These are phyloP conservation scores for Crambe crambe DNA, from an alignment of 37 sponge, comb jelly and placozoan genomes.

Conservation along the genomic window DNA sequence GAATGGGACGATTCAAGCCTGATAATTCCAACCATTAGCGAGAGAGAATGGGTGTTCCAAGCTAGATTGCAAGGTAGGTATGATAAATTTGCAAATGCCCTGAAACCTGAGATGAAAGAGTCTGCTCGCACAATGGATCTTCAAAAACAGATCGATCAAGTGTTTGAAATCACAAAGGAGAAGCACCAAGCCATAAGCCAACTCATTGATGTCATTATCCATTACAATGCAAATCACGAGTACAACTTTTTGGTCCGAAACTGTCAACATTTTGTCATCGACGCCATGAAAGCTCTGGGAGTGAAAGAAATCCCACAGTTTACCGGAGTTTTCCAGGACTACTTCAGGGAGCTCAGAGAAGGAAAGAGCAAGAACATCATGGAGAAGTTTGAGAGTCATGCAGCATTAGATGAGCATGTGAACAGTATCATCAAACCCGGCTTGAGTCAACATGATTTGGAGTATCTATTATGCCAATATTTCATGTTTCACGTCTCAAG, in stretches of 20 bases:
- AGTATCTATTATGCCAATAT: constrained; percentile 16
- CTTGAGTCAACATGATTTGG: constrained; percentile 5
- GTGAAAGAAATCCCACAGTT: not conserved
- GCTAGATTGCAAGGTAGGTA: not conserved
- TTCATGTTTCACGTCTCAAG: constrained; percentile 7
- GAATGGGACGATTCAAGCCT: constrained; percentile 10
- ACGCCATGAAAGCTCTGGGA: constrained; percentile 21
- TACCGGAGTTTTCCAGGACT: constrained; percentile 1
- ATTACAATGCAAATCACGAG: constrained; percentile 6
- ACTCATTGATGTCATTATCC: constrained; percentile 13
- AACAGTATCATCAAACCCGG: not conserved
- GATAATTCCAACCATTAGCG: not conserved
- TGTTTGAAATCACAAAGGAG: constrained; percentile 4
- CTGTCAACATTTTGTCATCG: constrained; percentile 30
- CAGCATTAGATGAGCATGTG: constrained; percentile 11
- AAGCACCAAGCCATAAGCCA: not conserved
- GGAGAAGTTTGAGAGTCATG: constrained; percentile 20
- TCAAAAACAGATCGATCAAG: not conserved
- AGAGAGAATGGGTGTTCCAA: not conserved
- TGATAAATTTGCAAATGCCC: not conserved
- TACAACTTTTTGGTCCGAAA: not conserved
- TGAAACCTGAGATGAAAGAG: not conserved
- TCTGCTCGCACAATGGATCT: constrained; percentile 12
- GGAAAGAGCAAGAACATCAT: not conserved
- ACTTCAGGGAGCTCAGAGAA: not conserved